Conservation (phyloP, 2,888 invertebrate species). For the Leptinotarsa haldemani region DNA sequence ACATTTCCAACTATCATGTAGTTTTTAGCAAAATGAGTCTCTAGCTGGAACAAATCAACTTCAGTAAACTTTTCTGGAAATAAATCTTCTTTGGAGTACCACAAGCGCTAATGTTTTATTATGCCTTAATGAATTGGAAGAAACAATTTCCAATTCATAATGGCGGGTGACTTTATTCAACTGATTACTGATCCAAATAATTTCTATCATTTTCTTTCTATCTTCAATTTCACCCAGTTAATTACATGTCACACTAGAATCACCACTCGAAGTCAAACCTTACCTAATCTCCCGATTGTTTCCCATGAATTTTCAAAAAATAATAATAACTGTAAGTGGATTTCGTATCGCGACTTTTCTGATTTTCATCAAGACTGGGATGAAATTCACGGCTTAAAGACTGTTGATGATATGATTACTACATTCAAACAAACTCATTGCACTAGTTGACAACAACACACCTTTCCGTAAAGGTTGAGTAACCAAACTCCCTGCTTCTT, state of each 20-base stretch:
- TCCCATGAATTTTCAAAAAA: background rate
- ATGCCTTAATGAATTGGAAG: background rate
- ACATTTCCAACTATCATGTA: too few species aligned
- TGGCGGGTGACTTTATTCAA: background rate
- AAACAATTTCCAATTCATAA: background rate
- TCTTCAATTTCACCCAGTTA: background rate
- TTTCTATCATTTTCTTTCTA: background rate
- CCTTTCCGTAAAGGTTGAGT: background rate
- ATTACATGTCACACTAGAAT: background rate
- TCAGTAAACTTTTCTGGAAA: background rate
- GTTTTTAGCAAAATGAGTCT: too few species aligned
- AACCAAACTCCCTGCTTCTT: conserved; percentile 2
- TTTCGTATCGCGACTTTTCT: conserved; percentile 4
- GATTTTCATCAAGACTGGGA: background rate
- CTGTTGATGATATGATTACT: background rate
- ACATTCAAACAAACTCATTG: background rate
- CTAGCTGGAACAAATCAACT: background rate
- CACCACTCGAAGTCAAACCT: background rate
- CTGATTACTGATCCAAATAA: background rate
- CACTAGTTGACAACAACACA: background rate
- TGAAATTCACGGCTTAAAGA: background rate
- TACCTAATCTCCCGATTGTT: background rate
- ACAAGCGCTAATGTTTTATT: background rate
- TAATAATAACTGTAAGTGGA: background rate
- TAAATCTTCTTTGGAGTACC: background rate